A percentile compares a stretch with the other conserved stretches of the same genome.
Conservation (phyloP, 1,140 invertebrate genomes). For the Bombus soroeensis region DNA sequence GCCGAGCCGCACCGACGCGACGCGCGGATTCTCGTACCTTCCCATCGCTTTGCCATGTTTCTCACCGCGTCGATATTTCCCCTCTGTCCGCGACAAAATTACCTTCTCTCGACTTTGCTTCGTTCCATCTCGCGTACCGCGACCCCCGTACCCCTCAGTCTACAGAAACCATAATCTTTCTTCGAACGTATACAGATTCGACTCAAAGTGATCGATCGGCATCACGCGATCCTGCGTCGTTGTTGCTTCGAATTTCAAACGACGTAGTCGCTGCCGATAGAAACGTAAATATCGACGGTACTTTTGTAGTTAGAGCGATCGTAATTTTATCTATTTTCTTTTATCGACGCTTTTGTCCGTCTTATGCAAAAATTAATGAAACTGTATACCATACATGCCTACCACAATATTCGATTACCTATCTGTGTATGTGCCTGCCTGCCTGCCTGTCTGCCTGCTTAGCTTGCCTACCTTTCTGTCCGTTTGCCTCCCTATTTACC, state of each 20-base stretch:
- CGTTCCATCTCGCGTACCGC: no score
- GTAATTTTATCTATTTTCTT: not conserved
- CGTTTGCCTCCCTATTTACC: conserved; percentile 25
- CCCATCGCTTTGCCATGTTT: not conserved
- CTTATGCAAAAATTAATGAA: conserved; percentile 1
- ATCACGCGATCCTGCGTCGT: not conserved
- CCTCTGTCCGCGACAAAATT: conserved; percentile 8
- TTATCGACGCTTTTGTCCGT: not conserved
- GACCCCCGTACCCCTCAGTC: not conserved
- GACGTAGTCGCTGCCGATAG: no score
- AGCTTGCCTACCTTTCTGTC: not conserved
- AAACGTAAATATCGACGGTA: no score
- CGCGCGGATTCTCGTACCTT: conserved; percentile 27
- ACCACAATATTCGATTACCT: conserved; percentile 3
- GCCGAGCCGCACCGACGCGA: not conserved
- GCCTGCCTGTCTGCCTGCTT: not conserved
- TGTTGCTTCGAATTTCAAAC: not conserved
- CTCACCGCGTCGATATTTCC: not conserved
- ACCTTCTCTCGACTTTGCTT: not conserved
- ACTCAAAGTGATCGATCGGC: not conserved
- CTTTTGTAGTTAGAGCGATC: no score
- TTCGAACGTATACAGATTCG: not conserved
- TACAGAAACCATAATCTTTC: not conserved
- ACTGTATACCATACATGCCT: not conserved
- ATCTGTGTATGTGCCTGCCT: not conserved